Evolutionary conservation across 1,140 invertebrate genomes (phyloP), one percentile per base, ranked within the genome.

Genomic region (Drepana arcuata): DNA sequence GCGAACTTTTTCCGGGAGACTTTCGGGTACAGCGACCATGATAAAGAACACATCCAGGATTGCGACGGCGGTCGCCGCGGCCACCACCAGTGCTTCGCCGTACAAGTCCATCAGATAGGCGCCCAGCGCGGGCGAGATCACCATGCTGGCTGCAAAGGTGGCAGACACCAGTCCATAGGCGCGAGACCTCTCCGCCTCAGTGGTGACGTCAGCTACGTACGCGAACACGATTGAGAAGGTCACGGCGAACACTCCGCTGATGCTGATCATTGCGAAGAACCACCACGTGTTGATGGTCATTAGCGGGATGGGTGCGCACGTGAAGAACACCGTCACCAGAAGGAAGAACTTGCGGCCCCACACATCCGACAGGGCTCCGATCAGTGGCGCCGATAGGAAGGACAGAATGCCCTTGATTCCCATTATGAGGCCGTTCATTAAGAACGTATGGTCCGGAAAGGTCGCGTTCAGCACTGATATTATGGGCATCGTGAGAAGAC

Each of bases 231-330:
- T 97, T 33, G 94, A 96, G 82, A 99, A 99, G 26, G 98, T 99
- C 32, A 99, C 98, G 33, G 98, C 95, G 84, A 99, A 99, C 42
- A 99, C 92, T 39, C 98, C 98, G 48, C 95, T 98, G 72, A 99
- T 96, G 59, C 95, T 97, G 83, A 99, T 97, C 93, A 99, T 96
- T 30, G 97, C 97, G 86, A 99, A 99, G 83, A 99, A 99, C 97
- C 97, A 99, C 95, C 96, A 99, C 31, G 97, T 96, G 85, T 98
- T 99, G 65, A 99, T 93, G 68, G 94, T 96, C 95, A 99, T 99
- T 33, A 99, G 88, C 33, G 98, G 98, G 71, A 99, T 99, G 23
- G 98, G 98, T 45, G 95, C 93, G 86, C 98, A 99, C 2, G 98
- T 99, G 85, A 99, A 99, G 81, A 99, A 97, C 51, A 99, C 98